A percentile compares a stretch with the other conserved stretches of the same genome.
Evolutionary conservation across 2,888 invertebrate species (phyloP).

Genomic region (Rotaria macrura): DNA sequence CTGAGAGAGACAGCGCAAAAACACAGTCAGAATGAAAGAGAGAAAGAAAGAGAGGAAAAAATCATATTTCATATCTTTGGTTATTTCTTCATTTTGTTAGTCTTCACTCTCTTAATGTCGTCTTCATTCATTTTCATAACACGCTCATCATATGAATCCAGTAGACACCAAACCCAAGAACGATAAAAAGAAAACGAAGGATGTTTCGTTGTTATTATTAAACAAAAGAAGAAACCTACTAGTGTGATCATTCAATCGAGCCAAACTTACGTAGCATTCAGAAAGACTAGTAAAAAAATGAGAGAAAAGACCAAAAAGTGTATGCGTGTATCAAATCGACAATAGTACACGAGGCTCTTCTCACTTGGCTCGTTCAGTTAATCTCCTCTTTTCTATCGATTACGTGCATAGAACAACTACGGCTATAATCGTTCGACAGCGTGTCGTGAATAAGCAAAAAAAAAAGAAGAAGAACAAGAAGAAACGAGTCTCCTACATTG

Average conservation of each 20-base stretch:
- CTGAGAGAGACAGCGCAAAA: too few relatives aligned
- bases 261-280: neutral
- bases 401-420: neutral
- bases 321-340: neutral
- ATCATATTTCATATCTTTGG: neutral
- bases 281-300: neutral
- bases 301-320: neutral
- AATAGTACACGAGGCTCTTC: neutral
- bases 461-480: neutral
- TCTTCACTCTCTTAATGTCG: neutral
- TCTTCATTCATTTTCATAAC: neutral
- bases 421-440: neutral
- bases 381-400: neutral
- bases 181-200: neutral
- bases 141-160: neutral
- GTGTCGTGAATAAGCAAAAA: neutral
- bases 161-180: neutral
- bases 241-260: neutral
- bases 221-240: conserved; percentile 1
- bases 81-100: neutral
- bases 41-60: neutral
- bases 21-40: neutral
- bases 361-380: neutral
- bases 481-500: neutral
- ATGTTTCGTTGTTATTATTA: neutral